A percentile compares a stretch with the other conserved stretches of the same genome.
phyloP scores from a whole-genome alignment of 53 echinoderm and acorn worm species.

The Arbacia lixula region DNA sequence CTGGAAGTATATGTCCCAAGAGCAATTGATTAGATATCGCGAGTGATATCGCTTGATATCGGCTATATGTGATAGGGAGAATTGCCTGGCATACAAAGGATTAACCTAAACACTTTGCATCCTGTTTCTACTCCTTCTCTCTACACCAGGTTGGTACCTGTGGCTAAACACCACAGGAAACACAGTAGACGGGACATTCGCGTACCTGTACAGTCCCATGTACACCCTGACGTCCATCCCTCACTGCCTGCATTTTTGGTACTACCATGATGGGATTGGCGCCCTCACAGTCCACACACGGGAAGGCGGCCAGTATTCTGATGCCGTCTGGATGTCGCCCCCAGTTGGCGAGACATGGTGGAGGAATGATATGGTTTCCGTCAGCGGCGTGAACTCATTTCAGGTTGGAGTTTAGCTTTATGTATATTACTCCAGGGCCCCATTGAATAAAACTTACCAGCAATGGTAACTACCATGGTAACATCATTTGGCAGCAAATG shows the following conservation, averaged over 20 bases:
- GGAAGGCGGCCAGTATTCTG: constrained; percentile 5
- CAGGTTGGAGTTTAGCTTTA: too few relatives aligned
- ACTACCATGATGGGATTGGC: constrained; percentile 10
- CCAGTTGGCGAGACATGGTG: background rate
- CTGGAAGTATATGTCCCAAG: too few relatives aligned
- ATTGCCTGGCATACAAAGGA: too few relatives aligned
- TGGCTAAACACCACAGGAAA: background rate
- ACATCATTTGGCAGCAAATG: too few relatives aligned
- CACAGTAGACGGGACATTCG: background rate
- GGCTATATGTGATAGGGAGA: too few relatives aligned
- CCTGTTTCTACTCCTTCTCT: background rate
- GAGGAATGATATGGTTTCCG: background rate
- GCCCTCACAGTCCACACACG: constrained; percentile 32
- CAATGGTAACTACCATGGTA: too few relatives aligned
- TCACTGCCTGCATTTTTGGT: constrained; percentile 35
- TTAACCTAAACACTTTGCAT: too few relatives aligned
- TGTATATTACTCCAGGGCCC: too few relatives aligned
- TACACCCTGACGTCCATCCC: constrained; percentile 24
- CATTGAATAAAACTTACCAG: too few relatives aligned
- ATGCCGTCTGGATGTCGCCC: background rate
- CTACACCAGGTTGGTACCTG: background rate
- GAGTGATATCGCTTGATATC: too few relatives aligned
- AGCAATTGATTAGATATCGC: too few relatives aligned
- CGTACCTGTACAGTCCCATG: constrained; percentile 22
- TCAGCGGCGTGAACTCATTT: background rate